Conservation (phyloP, 2,888 invertebrate species). For the Scaeva pyrastri region DNA sequence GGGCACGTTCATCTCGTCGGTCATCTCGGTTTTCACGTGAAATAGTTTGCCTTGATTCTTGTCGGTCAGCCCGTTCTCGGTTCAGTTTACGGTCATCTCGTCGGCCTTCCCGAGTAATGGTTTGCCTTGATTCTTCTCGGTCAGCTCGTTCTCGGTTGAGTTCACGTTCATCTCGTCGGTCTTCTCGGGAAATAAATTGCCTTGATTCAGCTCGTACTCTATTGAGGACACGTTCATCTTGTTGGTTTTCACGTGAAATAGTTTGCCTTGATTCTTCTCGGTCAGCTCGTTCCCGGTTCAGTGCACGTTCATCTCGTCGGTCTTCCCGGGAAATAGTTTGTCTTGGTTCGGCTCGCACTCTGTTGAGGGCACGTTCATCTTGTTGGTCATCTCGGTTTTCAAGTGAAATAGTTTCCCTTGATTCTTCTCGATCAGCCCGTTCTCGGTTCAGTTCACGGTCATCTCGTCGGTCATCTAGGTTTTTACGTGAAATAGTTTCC, state of each 20-base stretch:
- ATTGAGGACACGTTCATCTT: background rate
- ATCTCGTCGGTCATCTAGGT: constrained; percentile 5
- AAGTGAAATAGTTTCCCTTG: background rate
- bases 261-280: background rate
- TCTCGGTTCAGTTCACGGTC: constrained; percentile 1
- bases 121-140: background rate
- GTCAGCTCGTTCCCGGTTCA: background rate
- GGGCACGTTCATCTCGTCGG: too few species aligned
- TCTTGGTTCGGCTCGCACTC: background rate
- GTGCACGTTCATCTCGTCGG: constrained; percentile 4
- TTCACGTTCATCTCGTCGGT: background rate
- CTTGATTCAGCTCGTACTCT: background rate
- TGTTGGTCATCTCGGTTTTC: constrained; percentile 9
- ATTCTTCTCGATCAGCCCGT: constrained; percentile 32
- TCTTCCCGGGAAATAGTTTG: background rate
- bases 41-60: too few species aligned
- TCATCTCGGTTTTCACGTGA: too few species aligned
- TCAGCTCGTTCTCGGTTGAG: background rate
- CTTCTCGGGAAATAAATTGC: too few species aligned
- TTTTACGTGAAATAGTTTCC: background rate
- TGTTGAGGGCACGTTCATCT: background rate
- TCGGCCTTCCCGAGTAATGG: background rate
- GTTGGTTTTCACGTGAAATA: background rate
- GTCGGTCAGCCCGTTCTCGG: background rate
- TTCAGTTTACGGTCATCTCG: background rate